phyloP scores from a whole-genome alignment of 2,113 vertebrate species.

The Barbus barbus region DNA sequence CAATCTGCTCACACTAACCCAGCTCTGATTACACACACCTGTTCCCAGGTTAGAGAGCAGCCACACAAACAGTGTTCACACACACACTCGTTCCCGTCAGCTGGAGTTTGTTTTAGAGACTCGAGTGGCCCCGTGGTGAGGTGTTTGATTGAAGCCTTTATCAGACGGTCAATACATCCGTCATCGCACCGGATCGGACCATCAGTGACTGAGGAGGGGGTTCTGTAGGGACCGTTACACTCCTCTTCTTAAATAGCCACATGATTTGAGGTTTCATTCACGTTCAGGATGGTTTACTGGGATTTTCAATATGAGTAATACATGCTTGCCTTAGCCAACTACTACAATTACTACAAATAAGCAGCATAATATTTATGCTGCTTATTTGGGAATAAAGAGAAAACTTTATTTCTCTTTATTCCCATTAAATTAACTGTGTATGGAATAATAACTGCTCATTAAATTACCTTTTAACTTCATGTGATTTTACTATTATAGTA shows the following conservation, averaged over 20 bases:
- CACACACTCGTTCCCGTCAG: constrained; percentile 25
- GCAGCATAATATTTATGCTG: not conserved
- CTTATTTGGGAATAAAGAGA: too few species aligned
- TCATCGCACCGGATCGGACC: not conserved
- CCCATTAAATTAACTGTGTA: not conserved
- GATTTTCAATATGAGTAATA: not conserved
- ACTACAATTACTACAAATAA: not conserved
- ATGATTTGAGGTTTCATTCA: not conserved
- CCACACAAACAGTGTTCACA: constrained; percentile 40
- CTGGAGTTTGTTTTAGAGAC: constrained; percentile 51
- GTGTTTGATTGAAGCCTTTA: constrained; percentile 40
- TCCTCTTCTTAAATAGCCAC: not conserved
- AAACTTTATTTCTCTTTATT: not conserved
- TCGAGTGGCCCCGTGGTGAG: constrained; percentile 27
- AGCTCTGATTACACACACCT: constrained; percentile 47
- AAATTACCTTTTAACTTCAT: not conserved
- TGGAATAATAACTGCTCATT: not conserved
- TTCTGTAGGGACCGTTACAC: not conserved
- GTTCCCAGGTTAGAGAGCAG: constrained; percentile 22
- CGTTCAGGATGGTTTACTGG: not conserved
- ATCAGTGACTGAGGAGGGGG: not conserved
- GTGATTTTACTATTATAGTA: constrained; percentile 16
- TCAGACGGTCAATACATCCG: constrained; percentile 12
- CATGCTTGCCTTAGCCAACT: not conserved
- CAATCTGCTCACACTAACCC: constrained; percentile 39